phyloP scores from a whole-genome alignment of 2,113 vertebrate species.

The Sinosuthora webbiana region DNA sequence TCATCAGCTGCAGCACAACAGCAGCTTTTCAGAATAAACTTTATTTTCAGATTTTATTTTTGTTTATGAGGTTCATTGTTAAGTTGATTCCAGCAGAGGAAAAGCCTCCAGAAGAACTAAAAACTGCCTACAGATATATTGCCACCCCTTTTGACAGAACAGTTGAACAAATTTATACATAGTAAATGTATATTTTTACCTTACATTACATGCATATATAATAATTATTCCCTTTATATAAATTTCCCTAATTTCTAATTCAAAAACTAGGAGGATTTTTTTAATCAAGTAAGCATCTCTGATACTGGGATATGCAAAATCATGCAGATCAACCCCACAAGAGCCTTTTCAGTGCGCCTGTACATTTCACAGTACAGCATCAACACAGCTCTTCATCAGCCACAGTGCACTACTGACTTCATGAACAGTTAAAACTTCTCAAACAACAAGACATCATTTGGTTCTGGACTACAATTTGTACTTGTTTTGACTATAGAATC shows the following conservation, averaged over 20 bases:
- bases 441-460: neutral
- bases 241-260: neutral
- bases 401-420: neutral
- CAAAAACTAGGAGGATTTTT: neutral
- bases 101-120: neutral
- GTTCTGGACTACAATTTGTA: neutral
- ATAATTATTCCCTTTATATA: neutral
- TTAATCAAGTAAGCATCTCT: neutral
- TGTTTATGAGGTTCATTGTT: neutral
- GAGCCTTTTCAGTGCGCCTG: neutral
- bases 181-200: neutral
- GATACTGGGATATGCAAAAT: neutral
- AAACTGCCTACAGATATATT: neutral
- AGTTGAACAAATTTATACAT: neutral
- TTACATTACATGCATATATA: neutral
- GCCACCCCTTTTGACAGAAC: neutral
- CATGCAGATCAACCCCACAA: neutral
- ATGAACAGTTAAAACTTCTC: neutral
- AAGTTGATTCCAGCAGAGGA: neutral
- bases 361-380: neutral
- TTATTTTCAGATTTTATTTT: neutral
- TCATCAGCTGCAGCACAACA: neutral
- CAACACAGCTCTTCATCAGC: neutral
- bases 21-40: neutral
- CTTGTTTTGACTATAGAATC: neutral